Conservation (phyloP, 2,888 invertebrate species). For the Girardia tigrina region DNA sequence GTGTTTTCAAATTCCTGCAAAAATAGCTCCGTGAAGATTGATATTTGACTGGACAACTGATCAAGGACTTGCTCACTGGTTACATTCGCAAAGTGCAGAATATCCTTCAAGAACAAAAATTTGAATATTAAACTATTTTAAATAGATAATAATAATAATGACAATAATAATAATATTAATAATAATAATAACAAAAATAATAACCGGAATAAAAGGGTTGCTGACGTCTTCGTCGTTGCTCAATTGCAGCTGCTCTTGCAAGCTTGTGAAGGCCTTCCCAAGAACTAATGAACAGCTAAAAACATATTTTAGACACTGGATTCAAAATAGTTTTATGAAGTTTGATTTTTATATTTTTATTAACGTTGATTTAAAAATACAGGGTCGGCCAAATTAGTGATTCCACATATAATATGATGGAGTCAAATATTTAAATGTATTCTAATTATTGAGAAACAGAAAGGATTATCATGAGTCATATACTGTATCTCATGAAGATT, state of each 20-base stretch:
- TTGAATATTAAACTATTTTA: not conserved
- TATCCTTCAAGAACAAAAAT: slow-evolving; percentile 31
- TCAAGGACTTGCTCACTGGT: slow-evolving; percentile 28
- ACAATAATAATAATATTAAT: too few relatives aligned
- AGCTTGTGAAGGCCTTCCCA: slow-evolving; percentile 25
- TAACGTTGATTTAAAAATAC: too few relatives aligned
- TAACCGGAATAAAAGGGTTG: slow-evolving; percentile 32
- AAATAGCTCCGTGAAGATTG: slow-evolving; percentile 30
- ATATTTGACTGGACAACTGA: slow-evolving; percentile 28
- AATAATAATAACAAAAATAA: too few relatives aligned
- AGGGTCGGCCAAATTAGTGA: too few relatives aligned
- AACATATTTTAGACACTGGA: not conserved
- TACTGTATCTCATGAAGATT: too few relatives aligned
- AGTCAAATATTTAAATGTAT: too few relatives aligned
- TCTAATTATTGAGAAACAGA: too few relatives aligned
- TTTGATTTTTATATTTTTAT: too few relatives aligned
- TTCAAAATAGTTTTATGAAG: too few relatives aligned
- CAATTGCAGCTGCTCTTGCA: slow-evolving; percentile 23
- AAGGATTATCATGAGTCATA: too few relatives aligned
- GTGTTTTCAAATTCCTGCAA: not conserved
- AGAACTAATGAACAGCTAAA: slow-evolving; percentile 21
- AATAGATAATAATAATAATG: too few relatives aligned
- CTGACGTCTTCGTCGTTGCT: slow-evolving; percentile 5
- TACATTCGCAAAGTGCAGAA: slow-evolving; percentile 32
- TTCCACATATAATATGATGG: too few relatives aligned